Evolutionary conservation across 2,113 vertebrate species (phyloP).

Genomic region (Larimichthys polyactis): DNA sequence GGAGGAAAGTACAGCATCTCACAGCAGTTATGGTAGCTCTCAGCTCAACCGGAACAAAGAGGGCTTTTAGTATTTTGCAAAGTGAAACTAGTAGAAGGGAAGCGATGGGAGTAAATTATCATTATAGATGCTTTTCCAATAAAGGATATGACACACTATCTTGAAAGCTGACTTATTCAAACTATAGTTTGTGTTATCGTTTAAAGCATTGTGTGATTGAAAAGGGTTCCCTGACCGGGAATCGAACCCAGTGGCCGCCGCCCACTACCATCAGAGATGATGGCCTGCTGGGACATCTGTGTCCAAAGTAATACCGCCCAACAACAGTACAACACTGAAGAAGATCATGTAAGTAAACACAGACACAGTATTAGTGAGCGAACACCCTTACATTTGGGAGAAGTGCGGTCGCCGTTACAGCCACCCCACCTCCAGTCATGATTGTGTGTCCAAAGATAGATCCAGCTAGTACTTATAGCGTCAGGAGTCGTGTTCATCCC

Average conservation of each 20-base stretch:
- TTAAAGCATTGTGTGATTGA: not conserved
- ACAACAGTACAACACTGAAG: too few species aligned
- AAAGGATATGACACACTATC: constrained; percentile 80
- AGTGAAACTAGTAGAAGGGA: constrained; percentile 53
- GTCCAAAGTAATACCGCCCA: too few species aligned
- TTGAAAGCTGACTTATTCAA: not conserved
- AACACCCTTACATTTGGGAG: not conserved
- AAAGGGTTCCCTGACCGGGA: constrained; percentile 72
- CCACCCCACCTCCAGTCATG: not conserved
- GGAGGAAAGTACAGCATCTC: constrained; percentile 21
- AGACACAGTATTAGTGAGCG: not conserved
- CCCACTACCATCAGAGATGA: constrained; percentile 79
- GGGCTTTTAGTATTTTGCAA: constrained; percentile 61
- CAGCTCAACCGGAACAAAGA: constrained; percentile 50
- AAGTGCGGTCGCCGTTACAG: not conserved
- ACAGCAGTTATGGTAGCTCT: constrained; percentile 14
- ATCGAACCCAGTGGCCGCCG: constrained; percentile 67
- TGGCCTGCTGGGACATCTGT: too few species aligned
- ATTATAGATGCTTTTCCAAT: constrained; percentile 89
- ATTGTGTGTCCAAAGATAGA: constrained; percentile 32
- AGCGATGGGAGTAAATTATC: constrained; percentile 77
- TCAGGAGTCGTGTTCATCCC: not conserved
- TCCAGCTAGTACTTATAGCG: too few species aligned
- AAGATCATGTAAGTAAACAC: too few species aligned
- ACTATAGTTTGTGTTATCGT: not conserved